These are phyloP conservation scores for Petrocephalus sullivani DNA, from an alignment of 2,797 vertebrate genomes.

Conservation along the genomic window DNA sequence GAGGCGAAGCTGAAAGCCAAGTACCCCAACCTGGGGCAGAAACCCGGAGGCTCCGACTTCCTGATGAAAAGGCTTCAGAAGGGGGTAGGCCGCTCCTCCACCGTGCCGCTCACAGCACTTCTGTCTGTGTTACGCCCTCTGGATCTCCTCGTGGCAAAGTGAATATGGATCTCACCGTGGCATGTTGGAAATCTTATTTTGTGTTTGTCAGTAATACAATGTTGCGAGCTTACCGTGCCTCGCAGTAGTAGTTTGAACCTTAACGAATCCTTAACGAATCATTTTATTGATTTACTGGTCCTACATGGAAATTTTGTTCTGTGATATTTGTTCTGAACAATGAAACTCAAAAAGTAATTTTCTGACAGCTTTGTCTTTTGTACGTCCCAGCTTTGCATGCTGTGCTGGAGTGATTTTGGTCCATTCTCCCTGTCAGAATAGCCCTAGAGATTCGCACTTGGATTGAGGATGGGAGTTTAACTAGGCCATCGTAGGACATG, in stretches of 20 bases:
- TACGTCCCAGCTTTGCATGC: background rate
- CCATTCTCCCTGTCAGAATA: background rate
- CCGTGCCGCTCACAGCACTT: background rate
- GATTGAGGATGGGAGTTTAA: background rate
- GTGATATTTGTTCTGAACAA: background rate
- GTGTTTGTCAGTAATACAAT: background rate
- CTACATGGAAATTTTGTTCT: background rate
- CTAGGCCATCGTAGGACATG: background rate
- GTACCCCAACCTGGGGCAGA: conserved; percentile 77
- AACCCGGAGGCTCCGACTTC: conserved; percentile 88
- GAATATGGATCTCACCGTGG: background rate
- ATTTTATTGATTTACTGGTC: background rate
- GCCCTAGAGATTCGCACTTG: background rate
- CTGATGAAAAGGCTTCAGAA: conserved; percentile 96
- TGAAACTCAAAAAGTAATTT: background rate
- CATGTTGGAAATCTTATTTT: background rate
- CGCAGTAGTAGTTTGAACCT: background rate
- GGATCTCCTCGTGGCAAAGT: background rate
- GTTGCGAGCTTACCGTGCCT: background rate
- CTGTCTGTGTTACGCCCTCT: background rate
- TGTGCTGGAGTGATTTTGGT: background rate
- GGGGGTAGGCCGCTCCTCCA: conserved; percentile 64
- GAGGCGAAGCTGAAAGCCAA: conserved; percentile 73
- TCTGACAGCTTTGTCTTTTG: background rate
- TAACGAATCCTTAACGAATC: background rate